phyloP scores from a whole-genome alignment of 2,797 vertebrate species.

The Peromyscus nudipes region DNA sequence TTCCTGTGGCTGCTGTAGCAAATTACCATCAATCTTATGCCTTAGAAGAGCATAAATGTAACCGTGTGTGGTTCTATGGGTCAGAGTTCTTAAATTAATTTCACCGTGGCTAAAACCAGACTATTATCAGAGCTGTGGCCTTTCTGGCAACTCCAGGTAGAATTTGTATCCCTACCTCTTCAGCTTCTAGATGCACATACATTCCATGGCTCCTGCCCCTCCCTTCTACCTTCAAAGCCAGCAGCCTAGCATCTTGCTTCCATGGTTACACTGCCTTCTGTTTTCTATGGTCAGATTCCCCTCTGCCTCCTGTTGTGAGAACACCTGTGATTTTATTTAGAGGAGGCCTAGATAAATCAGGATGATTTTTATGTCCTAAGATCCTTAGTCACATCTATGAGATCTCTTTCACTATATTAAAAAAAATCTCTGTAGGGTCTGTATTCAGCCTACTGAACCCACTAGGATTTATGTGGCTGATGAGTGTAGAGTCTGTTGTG shows the following conservation, averaged over 20 bases:
- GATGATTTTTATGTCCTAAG: background rate
- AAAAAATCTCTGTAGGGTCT: background rate
- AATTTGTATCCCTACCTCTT: background rate
- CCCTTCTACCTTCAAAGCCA: background rate
- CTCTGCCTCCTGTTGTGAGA: background rate
- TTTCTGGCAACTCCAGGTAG: background rate
- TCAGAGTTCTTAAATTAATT: background rate
- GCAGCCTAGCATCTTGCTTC: background rate
- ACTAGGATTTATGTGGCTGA: background rate
- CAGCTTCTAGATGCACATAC: background rate
- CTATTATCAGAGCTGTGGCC: background rate
- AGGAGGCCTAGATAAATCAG: background rate
- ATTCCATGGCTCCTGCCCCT: background rate
- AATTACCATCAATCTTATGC: background rate
- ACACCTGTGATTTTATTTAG: background rate
- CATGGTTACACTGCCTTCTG: background rate
- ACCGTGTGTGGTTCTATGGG: background rate
- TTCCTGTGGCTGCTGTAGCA: background rate
- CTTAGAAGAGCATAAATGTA: background rate
- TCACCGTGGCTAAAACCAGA: background rate
- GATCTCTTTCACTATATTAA: background rate
- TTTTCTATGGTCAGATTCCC: background rate
- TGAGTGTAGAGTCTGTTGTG: background rate
- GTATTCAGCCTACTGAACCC: background rate
- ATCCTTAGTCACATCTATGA: background rate